Conservation (phyloP, 2,797 vertebrate genomes). For the Microctenopoma lineatum region DNA sequence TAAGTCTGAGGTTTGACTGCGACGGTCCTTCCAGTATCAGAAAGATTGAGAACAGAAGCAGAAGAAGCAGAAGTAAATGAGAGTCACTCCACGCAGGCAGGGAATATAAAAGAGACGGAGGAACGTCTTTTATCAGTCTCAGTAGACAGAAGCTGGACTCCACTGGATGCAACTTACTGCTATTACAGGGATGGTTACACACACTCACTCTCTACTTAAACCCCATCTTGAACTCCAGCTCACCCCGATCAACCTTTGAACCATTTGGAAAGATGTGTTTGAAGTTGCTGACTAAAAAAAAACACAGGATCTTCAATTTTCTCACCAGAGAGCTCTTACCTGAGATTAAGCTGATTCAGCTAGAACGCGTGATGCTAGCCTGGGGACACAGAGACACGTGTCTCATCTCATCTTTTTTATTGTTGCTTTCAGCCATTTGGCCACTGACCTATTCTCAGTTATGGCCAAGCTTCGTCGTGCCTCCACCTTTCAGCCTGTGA, state of each 20-base stretch:
- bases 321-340: neutral
- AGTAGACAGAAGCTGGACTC: no score
- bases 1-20: neutral
- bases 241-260: slow-evolving; percentile 32
- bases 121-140: no score
- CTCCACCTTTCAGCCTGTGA: slow-evolving; percentile 19
- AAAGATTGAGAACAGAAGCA: slow-evolving; percentile 9
- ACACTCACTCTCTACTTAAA: neutral
- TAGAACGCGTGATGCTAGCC: slow-evolving; percentile 3
- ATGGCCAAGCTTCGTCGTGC: slow-evolving; percentile 10
- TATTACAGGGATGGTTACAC: slow-evolving; percentile 48
- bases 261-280: slow-evolving; percentile 10
- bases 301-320: neutral
- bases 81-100: neutral
- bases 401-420: slow-evolving; percentile 33
- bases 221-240: slow-evolving; percentile 28
- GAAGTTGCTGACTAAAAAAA: neutral
- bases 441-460: slow-evolving; percentile 24
- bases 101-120: no score
- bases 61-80: neutral
- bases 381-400: slow-evolving; percentile 18
- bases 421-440: slow-evolving; percentile 37
- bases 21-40: slow-evolving; percentile 1
- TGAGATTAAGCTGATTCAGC: slow-evolving; percentile 25
- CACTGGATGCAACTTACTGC: slow-evolving; percentile 32